A percentile compares a stretch with the other conserved stretches of the same genome.
Evolutionary conservation across 2,888 invertebrate genomes (phyloP).

Genomic region (Hyppa rectilinea): DNA sequence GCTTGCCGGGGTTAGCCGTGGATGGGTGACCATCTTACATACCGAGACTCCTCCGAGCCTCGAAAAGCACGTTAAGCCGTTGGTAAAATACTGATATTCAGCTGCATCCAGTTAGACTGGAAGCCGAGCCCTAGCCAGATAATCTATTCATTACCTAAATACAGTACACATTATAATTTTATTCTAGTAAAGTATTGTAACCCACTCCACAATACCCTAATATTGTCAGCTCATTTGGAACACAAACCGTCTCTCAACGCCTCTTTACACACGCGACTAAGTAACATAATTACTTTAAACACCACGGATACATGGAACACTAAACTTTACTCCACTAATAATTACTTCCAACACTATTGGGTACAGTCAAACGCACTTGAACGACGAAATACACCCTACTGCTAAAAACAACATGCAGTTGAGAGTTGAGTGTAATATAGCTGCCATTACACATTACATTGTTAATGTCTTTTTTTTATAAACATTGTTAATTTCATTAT

Average conservation of each 20-base stretch:
- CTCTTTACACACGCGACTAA: constrained; percentile 1
- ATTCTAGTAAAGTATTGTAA: not conserved
- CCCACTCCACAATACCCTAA: not conserved
- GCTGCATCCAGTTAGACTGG: no score
- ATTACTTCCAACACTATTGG: constrained; percentile 25
- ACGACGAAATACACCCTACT: constrained; percentile 3
- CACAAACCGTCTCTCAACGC: not conserved
- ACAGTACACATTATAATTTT: not conserved
- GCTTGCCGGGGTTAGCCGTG: no score
- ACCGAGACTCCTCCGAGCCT: no score
- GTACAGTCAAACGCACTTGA: not conserved
- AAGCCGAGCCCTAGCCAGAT: no score
- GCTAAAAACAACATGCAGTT: not conserved
- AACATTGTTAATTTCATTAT: no score
- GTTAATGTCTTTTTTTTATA: no score
- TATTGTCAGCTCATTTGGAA: constrained; percentile 10
- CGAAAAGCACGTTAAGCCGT: no score
- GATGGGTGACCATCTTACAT: no score
- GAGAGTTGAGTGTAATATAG: not conserved
- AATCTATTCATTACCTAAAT: not conserved
- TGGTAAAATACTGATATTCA: no score
- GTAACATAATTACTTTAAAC: constrained; percentile 16
- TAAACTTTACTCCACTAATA: constrained; percentile 18
- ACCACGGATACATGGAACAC: constrained; percentile 13
- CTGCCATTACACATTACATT: constrained; percentile 17